These are phyloP conservation scores for Nycticryphes semicollaris DNA, from an alignment of 2,113 vertebrate genomes.

Conservation along the genomic window DNA sequence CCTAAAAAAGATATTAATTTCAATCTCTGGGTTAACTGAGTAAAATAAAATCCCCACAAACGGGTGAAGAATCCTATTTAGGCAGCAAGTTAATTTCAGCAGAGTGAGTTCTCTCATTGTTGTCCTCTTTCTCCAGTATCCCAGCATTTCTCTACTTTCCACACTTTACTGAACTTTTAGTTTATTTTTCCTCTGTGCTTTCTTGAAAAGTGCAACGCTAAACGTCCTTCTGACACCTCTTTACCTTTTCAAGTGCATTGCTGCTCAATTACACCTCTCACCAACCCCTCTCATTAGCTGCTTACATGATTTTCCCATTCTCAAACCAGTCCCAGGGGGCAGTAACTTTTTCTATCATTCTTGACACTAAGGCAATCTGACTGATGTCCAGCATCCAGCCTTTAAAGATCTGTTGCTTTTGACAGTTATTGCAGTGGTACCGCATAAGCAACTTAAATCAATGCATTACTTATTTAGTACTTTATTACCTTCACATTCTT, in stretches of 20 bases:
- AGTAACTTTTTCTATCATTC: neutral
- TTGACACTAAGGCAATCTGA: neutral
- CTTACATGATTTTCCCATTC: neutral
- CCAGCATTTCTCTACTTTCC: neutral
- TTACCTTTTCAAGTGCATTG: neutral
- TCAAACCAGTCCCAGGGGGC: neutral
- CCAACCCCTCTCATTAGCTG: neutral
- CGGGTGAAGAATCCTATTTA: neutral
- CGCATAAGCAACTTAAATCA: neutral
- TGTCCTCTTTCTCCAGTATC: neutral
- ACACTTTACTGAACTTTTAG: neutral
- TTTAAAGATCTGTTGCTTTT: neutral
- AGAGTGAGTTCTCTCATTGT: neutral
- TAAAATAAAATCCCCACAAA: neutral
- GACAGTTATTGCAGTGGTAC: neutral
- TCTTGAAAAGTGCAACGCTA: neutral
- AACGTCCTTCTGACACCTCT: neutral
- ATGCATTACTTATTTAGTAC: neutral
- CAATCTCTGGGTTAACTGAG: neutral
- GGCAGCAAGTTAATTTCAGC: neutral
- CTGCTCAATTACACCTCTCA: neutral
- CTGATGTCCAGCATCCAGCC: neutral
- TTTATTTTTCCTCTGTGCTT: neutral
- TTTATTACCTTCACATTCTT: neutral
- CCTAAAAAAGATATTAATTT: neutral